Conservation (phyloP, 1,140 invertebrate species). For the Odontomachus brunneus region DNA sequence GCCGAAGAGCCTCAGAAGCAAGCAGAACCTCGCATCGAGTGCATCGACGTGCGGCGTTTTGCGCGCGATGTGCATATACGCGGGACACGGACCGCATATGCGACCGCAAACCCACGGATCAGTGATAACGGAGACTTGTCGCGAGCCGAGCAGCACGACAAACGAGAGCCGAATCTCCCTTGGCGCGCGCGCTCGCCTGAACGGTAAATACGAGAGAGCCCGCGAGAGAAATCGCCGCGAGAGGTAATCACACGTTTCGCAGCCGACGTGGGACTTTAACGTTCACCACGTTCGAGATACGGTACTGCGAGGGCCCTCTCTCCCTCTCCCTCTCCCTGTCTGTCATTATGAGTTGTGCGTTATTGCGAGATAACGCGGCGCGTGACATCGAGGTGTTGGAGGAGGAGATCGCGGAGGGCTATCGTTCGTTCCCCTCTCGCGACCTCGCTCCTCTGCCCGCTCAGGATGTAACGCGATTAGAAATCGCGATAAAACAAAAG, state of each 20-base stretch:
- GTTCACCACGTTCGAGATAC: neutral
- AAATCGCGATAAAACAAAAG: no score
- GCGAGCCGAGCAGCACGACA: no score
- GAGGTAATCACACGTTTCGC: neutral
- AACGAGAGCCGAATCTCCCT: neutral
- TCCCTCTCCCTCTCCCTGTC: no score
- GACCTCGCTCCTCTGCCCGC: no score
- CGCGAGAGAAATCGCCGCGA: neutral
- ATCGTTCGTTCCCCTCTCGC: no score
- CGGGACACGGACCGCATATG: conserved; percentile 18
- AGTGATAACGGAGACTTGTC: conserved; percentile 24
- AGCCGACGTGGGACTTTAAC: neutral
- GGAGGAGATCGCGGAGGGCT: neutral
- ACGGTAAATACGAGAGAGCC: neutral
- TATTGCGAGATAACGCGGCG: neutral
- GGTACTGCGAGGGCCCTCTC: neutral
- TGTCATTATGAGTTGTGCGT: neutral
- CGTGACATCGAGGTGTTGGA: neutral
- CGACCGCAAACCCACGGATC: conserved; percentile 10
- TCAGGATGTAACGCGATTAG: no score
- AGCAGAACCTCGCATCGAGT: conserved; percentile 45
- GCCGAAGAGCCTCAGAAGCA: conserved; percentile 53
- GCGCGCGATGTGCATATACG: conserved; percentile 19
- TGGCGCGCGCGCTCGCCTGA: neutral
- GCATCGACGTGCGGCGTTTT: conserved; percentile 12